Percentiles rank a stretch among this genome's conserved stretches.
These are phyloP conservation scores for Helogale parvula DNA, from an alignment of 2,113 vertebrate species.

Conservation along the genomic window DNA sequence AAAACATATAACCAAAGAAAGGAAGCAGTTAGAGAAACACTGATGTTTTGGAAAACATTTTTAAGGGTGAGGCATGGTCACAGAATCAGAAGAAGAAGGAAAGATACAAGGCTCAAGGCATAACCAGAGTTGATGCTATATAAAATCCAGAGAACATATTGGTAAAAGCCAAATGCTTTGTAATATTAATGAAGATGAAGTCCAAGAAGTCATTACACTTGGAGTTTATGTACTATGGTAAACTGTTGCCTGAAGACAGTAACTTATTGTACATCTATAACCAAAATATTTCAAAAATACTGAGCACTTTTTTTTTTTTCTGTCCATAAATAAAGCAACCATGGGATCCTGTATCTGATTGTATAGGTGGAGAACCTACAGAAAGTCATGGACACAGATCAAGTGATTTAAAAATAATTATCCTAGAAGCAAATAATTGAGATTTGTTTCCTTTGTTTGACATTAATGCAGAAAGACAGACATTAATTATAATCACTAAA, in stretches of 20 bases:
- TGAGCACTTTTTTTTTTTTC: not conserved
- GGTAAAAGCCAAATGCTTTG: not conserved
- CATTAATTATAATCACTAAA: not conserved
- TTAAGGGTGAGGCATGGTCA: not conserved
- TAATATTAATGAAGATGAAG: not conserved
- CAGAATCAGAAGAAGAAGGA: not conserved
- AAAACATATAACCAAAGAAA: not conserved
- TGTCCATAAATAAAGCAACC: not conserved
- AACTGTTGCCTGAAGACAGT: not conserved
- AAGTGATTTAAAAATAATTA: not conserved
- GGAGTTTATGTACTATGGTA: not conserved
- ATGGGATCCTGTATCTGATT: not conserved
- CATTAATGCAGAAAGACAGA: not conserved
- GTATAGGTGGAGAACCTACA: not conserved
- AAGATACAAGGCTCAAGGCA: not conserved
- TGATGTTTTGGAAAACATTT: not conserved
- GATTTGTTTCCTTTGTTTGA: not conserved
- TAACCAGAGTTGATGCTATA: not conserved
- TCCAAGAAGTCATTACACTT: not conserved
- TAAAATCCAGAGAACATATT: not conserved
- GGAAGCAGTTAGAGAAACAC: not conserved
- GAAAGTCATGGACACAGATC: not conserved
- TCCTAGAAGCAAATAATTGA: not conserved
- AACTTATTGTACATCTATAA: not conserved
- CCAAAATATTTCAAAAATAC: not conserved